Percentiles rank a stretch among this genome's conserved stretches.
Evolutionary conservation across 2,888 invertebrate genomes (phyloP).

Genomic region (Celastrina argiolus): DNA sequence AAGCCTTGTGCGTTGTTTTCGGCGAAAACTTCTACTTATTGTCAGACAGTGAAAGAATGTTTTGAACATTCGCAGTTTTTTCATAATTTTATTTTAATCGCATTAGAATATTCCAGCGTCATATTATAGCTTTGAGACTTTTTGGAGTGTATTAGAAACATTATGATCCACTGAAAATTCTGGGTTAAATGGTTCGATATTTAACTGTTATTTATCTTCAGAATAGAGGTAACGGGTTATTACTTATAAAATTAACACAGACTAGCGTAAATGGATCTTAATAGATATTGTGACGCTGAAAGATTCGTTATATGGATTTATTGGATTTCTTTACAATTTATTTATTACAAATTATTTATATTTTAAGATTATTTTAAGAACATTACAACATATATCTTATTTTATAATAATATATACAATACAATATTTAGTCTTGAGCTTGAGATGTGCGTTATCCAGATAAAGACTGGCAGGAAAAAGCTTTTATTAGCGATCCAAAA

Average conservation of each 20-base stretch:
- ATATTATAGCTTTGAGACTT: not conserved
- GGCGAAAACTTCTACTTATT: conserved; percentile 62
- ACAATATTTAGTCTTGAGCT: conserved; percentile 67
- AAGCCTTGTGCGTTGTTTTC: not conserved
- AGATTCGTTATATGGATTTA: not conserved
- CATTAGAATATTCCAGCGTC: conserved; percentile 8
- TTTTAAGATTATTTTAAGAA: conserved; percentile 30
- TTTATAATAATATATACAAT: conserved; percentile 51
- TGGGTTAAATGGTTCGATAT: too few species aligned
- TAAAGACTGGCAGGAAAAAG: conserved; percentile 18
- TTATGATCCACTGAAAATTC: too few species aligned
- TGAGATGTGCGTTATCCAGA: conserved; percentile 57
- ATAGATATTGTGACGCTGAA: conserved; percentile 2
- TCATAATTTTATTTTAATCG: conserved; percentile 3
- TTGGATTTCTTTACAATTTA: not conserved
- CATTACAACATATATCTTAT: conserved; percentile 46
- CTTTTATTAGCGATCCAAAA: not conserved
- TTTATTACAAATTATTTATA: not conserved
- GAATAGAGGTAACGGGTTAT: too few species aligned
- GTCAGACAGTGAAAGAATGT: conserved; percentile 64
- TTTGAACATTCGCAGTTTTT: conserved; percentile 50
- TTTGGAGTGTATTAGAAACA: too few species aligned
- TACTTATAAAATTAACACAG: too few species aligned
- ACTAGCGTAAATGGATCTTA: too few species aligned
- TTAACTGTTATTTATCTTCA: too few species aligned